phyloP scores from a whole-genome alignment of 2,113 vertebrate genomes.

The Gallinago undulata region DNA sequence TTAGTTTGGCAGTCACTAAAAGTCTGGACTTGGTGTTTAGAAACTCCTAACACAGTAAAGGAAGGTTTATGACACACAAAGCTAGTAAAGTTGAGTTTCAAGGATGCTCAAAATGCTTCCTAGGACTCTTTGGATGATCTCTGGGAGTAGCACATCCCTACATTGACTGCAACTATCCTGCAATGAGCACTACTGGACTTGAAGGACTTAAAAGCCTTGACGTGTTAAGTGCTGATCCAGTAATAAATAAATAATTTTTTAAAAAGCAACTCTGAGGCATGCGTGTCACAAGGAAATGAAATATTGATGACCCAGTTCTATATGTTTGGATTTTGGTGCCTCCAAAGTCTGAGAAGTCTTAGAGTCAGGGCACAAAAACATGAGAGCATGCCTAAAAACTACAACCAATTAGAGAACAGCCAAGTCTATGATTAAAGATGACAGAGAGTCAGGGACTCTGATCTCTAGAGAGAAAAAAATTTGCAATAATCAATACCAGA shows the following conservation, averaged over 20 bases:
- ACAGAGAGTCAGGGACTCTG: not conserved
- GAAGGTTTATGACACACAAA: not conserved
- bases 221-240: no score
- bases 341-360: not conserved
- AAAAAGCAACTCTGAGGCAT: not conserved
- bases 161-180: not conserved
- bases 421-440: not conserved
- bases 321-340: not conserved
- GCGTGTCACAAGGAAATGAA: not conserved
- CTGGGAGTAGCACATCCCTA: not conserved
- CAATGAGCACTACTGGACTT: no score
- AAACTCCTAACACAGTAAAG: not conserved
- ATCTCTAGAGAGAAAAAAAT: not conserved
- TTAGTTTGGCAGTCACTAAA: not conserved
- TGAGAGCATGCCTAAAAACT: not conserved
- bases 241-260: no score
- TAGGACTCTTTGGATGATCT: not conserved
- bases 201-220: no score
- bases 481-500: not conserved
- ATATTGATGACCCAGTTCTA: not conserved
- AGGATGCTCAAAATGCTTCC: not conserved
- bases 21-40: not conserved
- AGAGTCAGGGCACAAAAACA: not conserved
- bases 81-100: not conserved
- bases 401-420: not conserved